These are phyloP conservation scores for Dendrocopos noguchii DNA, from an alignment of 2,113 vertebrate genomes.

Conservation along the genomic window DNA sequence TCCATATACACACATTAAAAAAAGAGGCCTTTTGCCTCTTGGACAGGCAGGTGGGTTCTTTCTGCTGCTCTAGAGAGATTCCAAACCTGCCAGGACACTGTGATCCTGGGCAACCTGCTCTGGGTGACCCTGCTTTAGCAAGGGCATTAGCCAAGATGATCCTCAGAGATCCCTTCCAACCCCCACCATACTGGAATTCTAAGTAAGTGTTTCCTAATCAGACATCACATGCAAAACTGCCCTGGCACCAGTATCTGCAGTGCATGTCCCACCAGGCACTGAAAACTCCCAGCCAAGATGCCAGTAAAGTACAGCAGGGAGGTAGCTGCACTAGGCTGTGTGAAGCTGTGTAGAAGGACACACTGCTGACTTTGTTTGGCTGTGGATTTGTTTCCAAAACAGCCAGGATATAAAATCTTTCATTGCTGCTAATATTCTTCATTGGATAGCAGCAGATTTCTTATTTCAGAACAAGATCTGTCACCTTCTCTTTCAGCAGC, in stretches of 20 bases:
- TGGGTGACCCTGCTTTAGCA: no score
- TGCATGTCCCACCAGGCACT: background rate
- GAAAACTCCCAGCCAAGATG: background rate
- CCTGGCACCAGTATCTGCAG: background rate
- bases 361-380: background rate
- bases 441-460: background rate
- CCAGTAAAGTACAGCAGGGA: background rate
- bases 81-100: no score
- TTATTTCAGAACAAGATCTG: slow-evolving; percentile 9
- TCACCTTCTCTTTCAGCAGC: background rate
- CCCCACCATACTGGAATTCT: no score
- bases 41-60: background rate
- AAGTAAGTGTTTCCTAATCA: background rate
- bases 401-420: background rate
- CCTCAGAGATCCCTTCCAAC: no score
- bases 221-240: background rate
- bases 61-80: background rate
- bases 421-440: background rate
- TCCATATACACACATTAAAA: no score
- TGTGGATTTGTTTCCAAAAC: background rate
- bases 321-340: background rate
- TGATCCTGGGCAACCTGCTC: no score
- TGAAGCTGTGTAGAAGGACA: background rate
- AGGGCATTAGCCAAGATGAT: no score
- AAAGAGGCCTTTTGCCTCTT: background rate